Evolutionary conservation across 2,113 vertebrate genomes (phyloP), one percentile per base, ranked within the genome.

Genomic region (Saimiri boliviensis): DNA sequence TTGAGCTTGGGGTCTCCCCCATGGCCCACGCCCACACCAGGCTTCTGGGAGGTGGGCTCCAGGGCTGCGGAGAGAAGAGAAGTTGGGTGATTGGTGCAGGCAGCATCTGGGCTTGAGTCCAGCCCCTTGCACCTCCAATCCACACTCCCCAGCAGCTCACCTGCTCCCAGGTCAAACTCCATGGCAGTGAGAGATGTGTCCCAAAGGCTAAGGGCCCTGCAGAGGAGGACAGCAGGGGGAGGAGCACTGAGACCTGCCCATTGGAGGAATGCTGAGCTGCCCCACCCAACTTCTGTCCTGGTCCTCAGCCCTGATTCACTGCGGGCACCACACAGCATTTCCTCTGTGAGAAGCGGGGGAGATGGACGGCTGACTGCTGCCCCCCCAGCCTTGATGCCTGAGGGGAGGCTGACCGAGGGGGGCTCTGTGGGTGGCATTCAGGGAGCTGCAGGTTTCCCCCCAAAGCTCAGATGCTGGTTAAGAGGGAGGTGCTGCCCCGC

Each of bases 1-100:
- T 70, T 19, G 40, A 89, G 92, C 49, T 83, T 94, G 60, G 86
- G 47, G 35, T 76, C 77, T 32, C 66, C 91, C 79, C 19, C 32
- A 12, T 74, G 76, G 13, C 79, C 23, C 0, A 45, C 1, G 32
- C 42, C 93, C 27, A 14, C 12, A 7, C 32, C 54, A 0, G 85
- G 30, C 79, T 96, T 95, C 95, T 97, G 94, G 79, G 93, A 82
- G 17, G 32, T 77, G 71, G 93, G 35, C 23, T 63, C 89, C 66
- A 96, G 5, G 21, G 98, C 97, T 98, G 95, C 66, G 2, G 94
- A 94, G 89, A 86, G 60, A 76, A 17, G 73, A 82, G 60, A 76
- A 17, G 73, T 8, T 3, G 25, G 35, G 5, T 23, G 60, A 16
- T 35, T 66, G 90, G 37, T 6, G 37, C 71, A 17, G 23, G 30